A percentile compares a stretch with the other conserved stretches of the same genome.
Conservation (phyloP, 1,140 invertebrate species). For the Latrodectus geometricus region DNA sequence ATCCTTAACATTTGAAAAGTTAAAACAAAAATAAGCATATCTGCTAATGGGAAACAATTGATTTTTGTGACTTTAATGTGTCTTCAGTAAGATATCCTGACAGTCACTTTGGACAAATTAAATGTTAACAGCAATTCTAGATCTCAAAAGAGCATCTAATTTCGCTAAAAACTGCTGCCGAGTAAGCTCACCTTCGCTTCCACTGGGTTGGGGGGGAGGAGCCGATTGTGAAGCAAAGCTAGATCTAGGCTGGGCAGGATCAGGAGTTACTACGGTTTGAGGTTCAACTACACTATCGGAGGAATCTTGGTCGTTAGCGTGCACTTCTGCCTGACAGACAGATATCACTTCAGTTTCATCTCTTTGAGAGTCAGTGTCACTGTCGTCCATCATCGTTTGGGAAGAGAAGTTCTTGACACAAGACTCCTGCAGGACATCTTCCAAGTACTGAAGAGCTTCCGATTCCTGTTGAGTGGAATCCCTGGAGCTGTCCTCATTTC, state of each 20-base stretch:
- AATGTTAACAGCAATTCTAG: constrained; percentile 36
- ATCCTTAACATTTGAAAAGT: too few species aligned
- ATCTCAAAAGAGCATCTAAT: constrained; percentile 34
- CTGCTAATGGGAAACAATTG: too few species aligned
- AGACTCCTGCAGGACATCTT: constrained; percentile 50
- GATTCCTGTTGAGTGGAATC: constrained; percentile 36
- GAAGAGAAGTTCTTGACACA: constrained; percentile 1
- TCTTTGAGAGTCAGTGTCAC: constrained; percentile 52
- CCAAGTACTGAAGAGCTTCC: constrained; percentile 47
- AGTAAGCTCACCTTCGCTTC: constrained; percentile 56
- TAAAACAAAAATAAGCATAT: too few species aligned
- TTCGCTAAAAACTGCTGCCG: constrained; percentile 49
- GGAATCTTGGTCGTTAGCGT: constrained; percentile 50
- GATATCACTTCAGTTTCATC: constrained; percentile 56
- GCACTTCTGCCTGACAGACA: constrained; percentile 45
- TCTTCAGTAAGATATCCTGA: too few species aligned
- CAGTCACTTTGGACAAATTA: not conserved
- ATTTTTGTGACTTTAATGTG: too few species aligned
- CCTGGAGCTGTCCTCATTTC: not conserved
- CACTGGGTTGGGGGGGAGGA: constrained; percentile 42
- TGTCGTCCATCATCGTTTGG: constrained; percentile 34
- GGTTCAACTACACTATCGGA: constrained; percentile 53
- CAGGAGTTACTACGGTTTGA: constrained; percentile 49
- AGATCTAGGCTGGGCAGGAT: constrained; percentile 17
- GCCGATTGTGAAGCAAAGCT: constrained; percentile 30